Evolutionary conservation across 2,888 invertebrate species (phyloP), one percentile per base, ranked within the genome.

Genomic region (Plusia festucae): DNA sequence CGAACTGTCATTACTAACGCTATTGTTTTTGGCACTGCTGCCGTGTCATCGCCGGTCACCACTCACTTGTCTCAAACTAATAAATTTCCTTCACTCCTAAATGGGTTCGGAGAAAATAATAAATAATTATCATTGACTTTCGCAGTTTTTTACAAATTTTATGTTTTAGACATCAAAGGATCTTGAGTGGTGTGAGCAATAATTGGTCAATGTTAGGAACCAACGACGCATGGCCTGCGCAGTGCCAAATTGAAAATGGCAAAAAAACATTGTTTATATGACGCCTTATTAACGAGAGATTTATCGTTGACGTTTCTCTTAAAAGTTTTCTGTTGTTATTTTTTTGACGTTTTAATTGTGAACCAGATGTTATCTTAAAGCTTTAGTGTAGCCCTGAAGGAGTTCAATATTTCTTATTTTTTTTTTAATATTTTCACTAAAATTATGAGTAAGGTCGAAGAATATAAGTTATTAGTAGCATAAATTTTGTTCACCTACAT

Each of bases 221-320:
- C 82, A 87, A 79, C 85, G 83, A 81, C 81, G 85, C 87, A 78
- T 83, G 82, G 66, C 72, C 77, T 73, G 76, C 79, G 75, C 88
- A 85, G 84, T 89, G 93, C 91, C 91, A 93, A 93, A 90, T 85
- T 85, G 81, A 87, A 91, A 89, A 85, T 85, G 79, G 86, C 85
- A 84, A 87, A 85, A 84, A 87, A 83, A 85, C 87, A 90, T 88
- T 89, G 90, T 92, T 90, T 89, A 89, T 90, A 87, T 84, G 87
- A 89, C 85, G 84, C 85, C 91, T 91, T 92, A 90, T 93, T 93
- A 91, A 86, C 79, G 84, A 84, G 74, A 90, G 92, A 93, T 93
- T 92, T 92, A 93, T 88, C 63, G 83, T 79, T 80, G 85, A 85
- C 82, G 84, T 85, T 76, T 69, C 80, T 85, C 86, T 88, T 88